phyloP scores from a whole-genome alignment of 1,140 invertebrate species.

The Diabrotica undecimpunctata region DNA sequence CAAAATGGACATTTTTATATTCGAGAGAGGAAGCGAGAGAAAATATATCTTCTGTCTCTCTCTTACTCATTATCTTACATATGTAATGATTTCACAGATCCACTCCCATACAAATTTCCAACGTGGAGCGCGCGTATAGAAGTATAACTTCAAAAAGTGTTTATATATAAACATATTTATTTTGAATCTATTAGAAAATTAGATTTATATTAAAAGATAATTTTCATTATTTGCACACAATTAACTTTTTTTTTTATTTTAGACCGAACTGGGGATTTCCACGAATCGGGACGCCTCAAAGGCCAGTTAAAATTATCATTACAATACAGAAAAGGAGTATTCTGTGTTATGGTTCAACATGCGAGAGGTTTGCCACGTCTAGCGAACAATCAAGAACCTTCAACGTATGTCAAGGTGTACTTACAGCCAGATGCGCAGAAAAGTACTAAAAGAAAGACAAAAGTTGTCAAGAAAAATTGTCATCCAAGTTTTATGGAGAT shows the following conservation, averaged over 20 bases:
- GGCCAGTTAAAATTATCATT: slow-evolving; percentile 66
- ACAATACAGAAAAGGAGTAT: slow-evolving; percentile 73
- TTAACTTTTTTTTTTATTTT: neutral
- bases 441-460: slow-evolving; percentile 92
- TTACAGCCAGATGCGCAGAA: slow-evolving; percentile 83
- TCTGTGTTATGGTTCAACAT: slow-evolving; percentile 86
- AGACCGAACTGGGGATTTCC: slow-evolving; percentile 24
- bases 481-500: slow-evolving; percentile 98
- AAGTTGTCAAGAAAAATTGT: slow-evolving; percentile 85
- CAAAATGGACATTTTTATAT: no score
- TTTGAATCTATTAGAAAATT: no score
- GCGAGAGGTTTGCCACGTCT: slow-evolving; percentile 76
- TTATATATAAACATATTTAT: no score
- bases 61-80: no score
- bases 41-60: no score
- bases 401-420: slow-evolving; percentile 93
- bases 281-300: slow-evolving; percentile 40
- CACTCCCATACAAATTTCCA: no score
- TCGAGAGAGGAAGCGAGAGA: no score
- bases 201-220: no score
- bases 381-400: slow-evolving; percentile 73
- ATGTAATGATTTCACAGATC: no score
- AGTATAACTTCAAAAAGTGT: no score
- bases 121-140: no score
- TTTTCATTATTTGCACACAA: no score